Base-by-base conservation (phyloP, 2,797 vertebrate genomes). In the Hydrophis major region DNA sequence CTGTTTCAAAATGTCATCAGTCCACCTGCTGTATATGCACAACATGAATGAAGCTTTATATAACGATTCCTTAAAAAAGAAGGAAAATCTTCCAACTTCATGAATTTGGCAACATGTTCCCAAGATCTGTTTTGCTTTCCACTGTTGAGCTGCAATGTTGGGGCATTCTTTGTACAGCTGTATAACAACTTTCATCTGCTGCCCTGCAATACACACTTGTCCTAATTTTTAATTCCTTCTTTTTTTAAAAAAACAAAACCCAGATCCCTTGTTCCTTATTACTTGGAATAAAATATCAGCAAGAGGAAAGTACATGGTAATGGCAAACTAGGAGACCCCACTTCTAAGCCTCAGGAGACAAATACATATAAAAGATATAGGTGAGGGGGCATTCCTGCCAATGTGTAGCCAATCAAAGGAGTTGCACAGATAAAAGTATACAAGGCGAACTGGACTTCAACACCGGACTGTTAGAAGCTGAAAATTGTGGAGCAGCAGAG, bases 251-350 rank as follows among this genome's bases (percentile, higher is more conserved):
- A 97, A 95, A 60, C 95, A 96, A 94, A 95, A 93, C 94, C 89
- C 94, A 91, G 94, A 89, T 92, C 92, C 93, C 94, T 96, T 89
- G 91, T 96, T 96, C 96, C 95, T 94, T 95, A 95, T 94, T 95
- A 90, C 95, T 97, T 96, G 94, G 95, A 96, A 92, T 97, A 94
- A 97, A 97, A 97, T 94, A 95, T 86, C 94, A 94, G 94, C 93
- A 95, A 94, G 92, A 94, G 74, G 89, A 92, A 97, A 95, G 93
- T 91, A 93, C 86, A 32, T 47, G 89, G 92, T 91, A 94, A 95
- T 94, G 69, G 74, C 95, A 96, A 95, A 92, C 93, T 94, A 87
- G 88, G 92, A 96, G 94, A 93, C 87, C 92, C 83, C 92, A 86
- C 74, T 91, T 83, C 95, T 61, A 95, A 96, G 95, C 96, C 94